These are phyloP conservation scores for Parnassius apollo DNA, from an alignment of 2,888 invertebrate species.

Conservation along the genomic window DNA sequence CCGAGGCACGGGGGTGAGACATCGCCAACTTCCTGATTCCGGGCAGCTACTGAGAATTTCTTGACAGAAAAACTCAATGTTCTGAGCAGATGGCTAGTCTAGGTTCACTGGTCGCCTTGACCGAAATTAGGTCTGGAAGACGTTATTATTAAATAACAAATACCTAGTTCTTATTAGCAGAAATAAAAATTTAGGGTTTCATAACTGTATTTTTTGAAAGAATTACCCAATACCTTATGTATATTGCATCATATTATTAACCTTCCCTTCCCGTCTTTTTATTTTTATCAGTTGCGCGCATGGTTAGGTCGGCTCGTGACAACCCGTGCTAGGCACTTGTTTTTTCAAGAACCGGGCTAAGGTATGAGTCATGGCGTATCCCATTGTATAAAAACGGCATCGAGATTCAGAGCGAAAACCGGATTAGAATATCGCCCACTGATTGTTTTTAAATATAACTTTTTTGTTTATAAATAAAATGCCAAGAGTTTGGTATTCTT, in stretches of 20 bases:
- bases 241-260: slow-evolving; percentile 23
- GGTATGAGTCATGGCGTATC: slow-evolving; percentile 27
- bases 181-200: too few relatives aligned
- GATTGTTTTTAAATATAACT: slow-evolving; percentile 10
- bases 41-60: too few relatives aligned
- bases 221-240: slow-evolving; percentile 1
- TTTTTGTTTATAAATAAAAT: neutral
- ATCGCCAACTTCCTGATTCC: too few relatives aligned
- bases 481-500: too few relatives aligned
- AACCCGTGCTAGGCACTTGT: slow-evolving; percentile 18
- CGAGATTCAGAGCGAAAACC: slow-evolving; percentile 25
- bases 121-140: too few relatives aligned
- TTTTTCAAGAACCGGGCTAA: slow-evolving; percentile 10
- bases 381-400: slow-evolving; percentile 21
- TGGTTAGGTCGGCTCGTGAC: slow-evolving; percentile 19
- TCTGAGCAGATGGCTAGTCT: too few relatives aligned
- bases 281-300: slow-evolving; percentile 3
- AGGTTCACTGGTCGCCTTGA: too few relatives aligned
- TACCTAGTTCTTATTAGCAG: too few relatives aligned
- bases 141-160: too few relatives aligned
- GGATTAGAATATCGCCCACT: slow-evolving; percentile 22
- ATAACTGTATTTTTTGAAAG: too few relatives aligned
- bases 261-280: slow-evolving; percentile 3
- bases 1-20: too few relatives aligned
- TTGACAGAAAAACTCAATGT: too few relatives aligned